Conservation (phyloP, 2,797 vertebrate genomes). For the Anguilla marmorata region DNA sequence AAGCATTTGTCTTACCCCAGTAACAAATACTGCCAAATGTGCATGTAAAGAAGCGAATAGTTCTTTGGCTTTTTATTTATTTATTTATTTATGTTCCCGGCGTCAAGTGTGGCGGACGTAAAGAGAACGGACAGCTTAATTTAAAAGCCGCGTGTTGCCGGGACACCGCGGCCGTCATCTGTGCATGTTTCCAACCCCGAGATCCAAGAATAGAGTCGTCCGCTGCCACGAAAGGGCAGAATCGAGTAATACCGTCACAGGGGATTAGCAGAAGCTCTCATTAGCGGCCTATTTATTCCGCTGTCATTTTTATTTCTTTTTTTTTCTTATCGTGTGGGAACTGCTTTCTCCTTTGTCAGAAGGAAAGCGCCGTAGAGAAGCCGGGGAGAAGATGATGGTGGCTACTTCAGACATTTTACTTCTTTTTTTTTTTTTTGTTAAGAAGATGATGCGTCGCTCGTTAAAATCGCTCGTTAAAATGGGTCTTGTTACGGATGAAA, state of each 20-base stretch:
- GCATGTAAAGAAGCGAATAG: constrained; percentile 2
- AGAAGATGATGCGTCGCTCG: neutral
- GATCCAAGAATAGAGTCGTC: constrained; percentile 9
- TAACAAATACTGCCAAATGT: neutral
- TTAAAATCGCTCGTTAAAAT: neutral
- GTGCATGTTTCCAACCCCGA: neutral
- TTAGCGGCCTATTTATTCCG: neutral
- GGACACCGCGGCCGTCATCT: neutral
- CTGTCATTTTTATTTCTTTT: neutral
- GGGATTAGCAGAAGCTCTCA: neutral
- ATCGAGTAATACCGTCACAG: neutral
- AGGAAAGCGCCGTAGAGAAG: neutral
- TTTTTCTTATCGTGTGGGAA: neutral
- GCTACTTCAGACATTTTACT: neutral
- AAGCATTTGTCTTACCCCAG: neutral
- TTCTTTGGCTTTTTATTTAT: neutral
- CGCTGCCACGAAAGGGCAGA: neutral
- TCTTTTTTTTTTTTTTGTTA: neutral
- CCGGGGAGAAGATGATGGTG: neutral
- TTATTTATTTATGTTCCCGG: neutral
- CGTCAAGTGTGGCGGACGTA: neutral
- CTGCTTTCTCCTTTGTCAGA: neutral
- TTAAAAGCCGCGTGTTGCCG: neutral
- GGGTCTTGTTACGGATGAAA: neutral
- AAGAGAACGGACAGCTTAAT: constrained; percentile 6